Base-by-base conservation (phyloP, 1,140 invertebrate genomes). In the Aethina tumida region DNA sequence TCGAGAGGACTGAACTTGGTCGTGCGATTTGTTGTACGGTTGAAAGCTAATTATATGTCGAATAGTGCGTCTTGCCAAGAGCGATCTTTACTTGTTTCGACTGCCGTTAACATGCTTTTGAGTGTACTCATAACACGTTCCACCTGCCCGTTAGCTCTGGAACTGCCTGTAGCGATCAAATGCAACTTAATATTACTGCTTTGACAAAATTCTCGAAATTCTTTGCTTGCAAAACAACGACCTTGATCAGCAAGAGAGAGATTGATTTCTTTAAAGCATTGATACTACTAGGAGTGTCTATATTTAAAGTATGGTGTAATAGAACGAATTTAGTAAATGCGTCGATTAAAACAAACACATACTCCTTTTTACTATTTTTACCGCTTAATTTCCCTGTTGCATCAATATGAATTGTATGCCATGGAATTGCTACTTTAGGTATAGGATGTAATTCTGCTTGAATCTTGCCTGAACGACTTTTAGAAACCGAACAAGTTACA, bases 51-150 rank as follows among this genome's bases (percentile, higher is more conserved):
- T 38, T 61, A 51, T 1, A 61, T 49, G 37, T 59, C 61, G 50
- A 53, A 60, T 2, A 61, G 25, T 3, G 5, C 41, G 52, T 31
- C 60, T 31, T 58, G 52, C 55, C 60, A 60, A 10, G 53, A 53
- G 58, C 52, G 40, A 35, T 14, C 3, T 20, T 29, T 35, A 28
- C 44, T 49, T 35, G 37, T 43, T 5, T 35, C 44, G 12, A 53
- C 43, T n/a, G n/a, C n/a, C 19, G 14, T 52, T 28, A 59, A 27
- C 47, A 61, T 52, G 39, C 59, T 50, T 12, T 36, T 45, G 17
- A 60, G 20, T 17, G 56, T 59, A 7, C 42, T n/a, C 10, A 61
- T 52, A 29, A 58, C 56, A n/a, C 61, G 38, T 34, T 63, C 57
- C 0, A 53, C 50, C 34, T 63, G 58, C 2, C 60, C 56, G 25